Evolutionary conservation across 2,797 vertebrate genomes (phyloP), one percentile per base, ranked within the genome.

Genomic region (Tamandua tetradactyla): DNA sequence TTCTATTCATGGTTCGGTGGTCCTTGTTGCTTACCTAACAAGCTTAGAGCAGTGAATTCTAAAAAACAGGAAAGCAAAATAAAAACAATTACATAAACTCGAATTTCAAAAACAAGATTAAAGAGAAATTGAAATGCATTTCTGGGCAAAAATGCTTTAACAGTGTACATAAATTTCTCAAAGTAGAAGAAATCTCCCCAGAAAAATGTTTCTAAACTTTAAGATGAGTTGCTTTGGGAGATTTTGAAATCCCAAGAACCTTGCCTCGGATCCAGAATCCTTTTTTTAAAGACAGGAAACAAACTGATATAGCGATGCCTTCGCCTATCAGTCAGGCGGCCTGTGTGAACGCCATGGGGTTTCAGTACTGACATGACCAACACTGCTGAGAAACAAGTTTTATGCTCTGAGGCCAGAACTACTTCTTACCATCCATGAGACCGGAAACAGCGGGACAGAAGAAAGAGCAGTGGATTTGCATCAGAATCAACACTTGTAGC

Each of bases 361-460:
- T 25, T 20, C 79, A 3, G 42, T 2, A 30, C 3, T 0, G 0
- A 6, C 23, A 0, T 11, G 2, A 23, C 27, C 6, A 17, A 32
- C 11, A n/a, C 2, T 12, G 14, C 6, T 17, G 13, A 18, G 55
- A 32, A 40, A 40, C 2, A 40, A 32, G 13, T 15, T 14, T 12
- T 15, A 23, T 30, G 13, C 1, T 30, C 15, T 15, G 25, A 52
- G 2, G 2, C 1, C 5, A 25, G 11, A n/a, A 35, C 30, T 2
- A 13, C 11, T 42, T 18, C 11, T n/a, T 72, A 4, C 17, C 40
- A 52, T 4, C 62, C 32, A 3, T 14, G 23, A 71, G 32, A n/a
- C 2, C 3, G 37, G n/a, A 52, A 64, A 7, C 4, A 0, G 25
- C 49, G 52, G 52, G 27, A 69, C 15, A 1, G 2, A 0, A 1